These are phyloP conservation scores for Periophthalmodon schlosseri DNA, from an alignment of 2,113 vertebrate species.

Conservation along the genomic window DNA sequence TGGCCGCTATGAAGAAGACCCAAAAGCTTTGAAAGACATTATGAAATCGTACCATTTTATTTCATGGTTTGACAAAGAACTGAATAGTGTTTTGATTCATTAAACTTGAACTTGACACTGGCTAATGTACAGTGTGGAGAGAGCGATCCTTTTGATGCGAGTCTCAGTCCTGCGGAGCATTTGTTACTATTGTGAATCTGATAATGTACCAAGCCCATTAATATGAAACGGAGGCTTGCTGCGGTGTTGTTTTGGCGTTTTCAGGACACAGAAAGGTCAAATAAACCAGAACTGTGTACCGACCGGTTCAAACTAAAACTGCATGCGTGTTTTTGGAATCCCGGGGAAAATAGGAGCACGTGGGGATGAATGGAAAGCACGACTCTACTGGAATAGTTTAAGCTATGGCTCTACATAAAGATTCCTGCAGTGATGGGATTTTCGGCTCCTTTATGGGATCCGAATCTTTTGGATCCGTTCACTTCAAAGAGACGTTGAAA, in stretches of 20 bases:
- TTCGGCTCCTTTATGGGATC: too few relatives aligned
- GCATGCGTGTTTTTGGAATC: not conserved
- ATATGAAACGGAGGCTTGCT: slow-evolving; percentile 27
- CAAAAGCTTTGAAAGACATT: slow-evolving; percentile 1
- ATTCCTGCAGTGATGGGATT: too few relatives aligned
- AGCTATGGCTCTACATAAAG: too few relatives aligned
- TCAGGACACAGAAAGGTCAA: slow-evolving; percentile 34
- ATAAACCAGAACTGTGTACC: slow-evolving; percentile 3
- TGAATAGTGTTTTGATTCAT: slow-evolving; percentile 26
- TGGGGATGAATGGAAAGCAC: not conserved
- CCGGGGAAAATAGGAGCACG: not conserved
- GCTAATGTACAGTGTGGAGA: slow-evolving; percentile 32
- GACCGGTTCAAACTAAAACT: not conserved
- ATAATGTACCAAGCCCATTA: slow-evolving; percentile 19
- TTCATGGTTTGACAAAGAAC: slow-evolving; percentile 37
- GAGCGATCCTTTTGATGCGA: slow-evolving; percentile 47
- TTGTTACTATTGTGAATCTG: slow-evolving; percentile 22
- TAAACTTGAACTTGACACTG: slow-evolving; percentile 50
- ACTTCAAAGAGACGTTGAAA: too few relatives aligned
- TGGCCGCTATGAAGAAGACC: slow-evolving; percentile 5
- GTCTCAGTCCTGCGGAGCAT: slow-evolving; percentile 39
- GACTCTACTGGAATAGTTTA: not conserved
- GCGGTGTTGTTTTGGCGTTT: slow-evolving; percentile 33
- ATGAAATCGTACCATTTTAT: slow-evolving; percentile 9
- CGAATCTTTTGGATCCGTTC: too few relatives aligned